Conservation (phyloP, 2,113 vertebrate genomes). For the Bambusicola thoracicus region DNA sequence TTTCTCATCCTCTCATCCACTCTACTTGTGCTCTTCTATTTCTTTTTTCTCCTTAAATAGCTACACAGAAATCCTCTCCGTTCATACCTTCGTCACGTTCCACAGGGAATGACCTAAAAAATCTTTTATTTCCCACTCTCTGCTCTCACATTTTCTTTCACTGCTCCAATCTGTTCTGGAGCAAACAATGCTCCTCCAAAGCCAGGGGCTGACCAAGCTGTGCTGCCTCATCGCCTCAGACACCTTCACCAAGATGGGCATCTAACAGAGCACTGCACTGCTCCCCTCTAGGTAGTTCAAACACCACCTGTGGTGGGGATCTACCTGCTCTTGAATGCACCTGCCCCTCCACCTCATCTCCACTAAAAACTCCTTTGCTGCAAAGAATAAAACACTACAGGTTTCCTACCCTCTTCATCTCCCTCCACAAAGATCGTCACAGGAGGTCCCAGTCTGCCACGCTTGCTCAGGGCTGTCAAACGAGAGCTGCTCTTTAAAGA, state of each 20-base stretch:
- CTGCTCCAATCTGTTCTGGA: neutral
- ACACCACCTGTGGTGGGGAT: neutral
- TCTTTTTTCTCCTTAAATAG: neutral
- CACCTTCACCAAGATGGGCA: neutral
- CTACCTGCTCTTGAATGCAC: neutral
- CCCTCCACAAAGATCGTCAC: neutral
- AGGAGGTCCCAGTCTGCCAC: neutral
- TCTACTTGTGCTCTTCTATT: neutral
- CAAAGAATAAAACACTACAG: constrained; percentile 22
- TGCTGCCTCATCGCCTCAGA: neutral
- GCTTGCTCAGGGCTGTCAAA: constrained; percentile 1
- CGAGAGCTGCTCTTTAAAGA: neutral
- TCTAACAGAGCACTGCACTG: neutral
- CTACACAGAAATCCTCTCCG: neutral
- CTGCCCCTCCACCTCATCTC: neutral
- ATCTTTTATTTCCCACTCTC: neutral
- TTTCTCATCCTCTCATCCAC: neutral
- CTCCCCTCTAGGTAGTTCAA: neutral
- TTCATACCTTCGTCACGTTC: neutral
- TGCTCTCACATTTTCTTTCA: neutral
- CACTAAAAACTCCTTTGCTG: neutral
- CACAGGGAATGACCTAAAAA: neutral
- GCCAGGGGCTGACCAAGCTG: neutral
- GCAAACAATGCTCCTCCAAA: neutral
- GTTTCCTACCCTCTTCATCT: neutral